These are phyloP conservation scores for Pseudochirops corinnae DNA, from an alignment of 2,797 vertebrate species.

Conservation along the genomic window DNA sequence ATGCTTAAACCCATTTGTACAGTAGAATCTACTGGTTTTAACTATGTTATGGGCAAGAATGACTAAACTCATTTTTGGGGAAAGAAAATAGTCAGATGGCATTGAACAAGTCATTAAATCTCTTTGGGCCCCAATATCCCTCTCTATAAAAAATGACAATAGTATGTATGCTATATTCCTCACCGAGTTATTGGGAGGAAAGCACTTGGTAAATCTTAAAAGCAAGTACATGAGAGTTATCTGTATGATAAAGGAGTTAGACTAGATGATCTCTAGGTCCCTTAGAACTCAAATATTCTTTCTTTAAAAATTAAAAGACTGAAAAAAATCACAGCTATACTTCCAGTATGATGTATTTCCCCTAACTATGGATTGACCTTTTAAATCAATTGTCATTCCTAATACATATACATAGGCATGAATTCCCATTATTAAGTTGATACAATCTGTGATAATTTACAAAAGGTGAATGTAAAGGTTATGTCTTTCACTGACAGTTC, in stretches of 20 bases:
- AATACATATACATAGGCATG: slow-evolving; percentile 28
- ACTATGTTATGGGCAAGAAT: not conserved
- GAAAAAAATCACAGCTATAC: slow-evolving; percentile 23
- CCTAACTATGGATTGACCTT: slow-evolving; percentile 55
- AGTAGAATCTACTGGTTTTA: not conserved
- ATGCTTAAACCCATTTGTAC: not conserved
- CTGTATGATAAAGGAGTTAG: not conserved
- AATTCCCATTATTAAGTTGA: slow-evolving; percentile 28
- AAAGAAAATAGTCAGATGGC: not conserved
- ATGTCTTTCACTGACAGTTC: slow-evolving; percentile 71
- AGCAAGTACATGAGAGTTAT: not conserved
- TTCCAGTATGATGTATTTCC: slow-evolving; percentile 23
- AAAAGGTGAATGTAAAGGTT: slow-evolving; percentile 69
- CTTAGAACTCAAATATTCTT: not conserved
- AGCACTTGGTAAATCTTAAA: not conserved
- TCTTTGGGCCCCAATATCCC: not conserved
- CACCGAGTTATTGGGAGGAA: not conserved
- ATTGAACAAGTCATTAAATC: not conserved
- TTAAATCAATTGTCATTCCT: slow-evolving; percentile 59
- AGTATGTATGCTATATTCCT: not conserved
- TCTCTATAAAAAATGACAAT: not conserved
- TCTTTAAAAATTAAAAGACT: not conserved
- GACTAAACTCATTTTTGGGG: not conserved
- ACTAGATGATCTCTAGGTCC: not conserved
- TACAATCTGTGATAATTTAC: slow-evolving; percentile 52